phyloP scores from a whole-genome alignment of 2,113 vertebrate species.

The Ariopsis seemanni region DNA sequence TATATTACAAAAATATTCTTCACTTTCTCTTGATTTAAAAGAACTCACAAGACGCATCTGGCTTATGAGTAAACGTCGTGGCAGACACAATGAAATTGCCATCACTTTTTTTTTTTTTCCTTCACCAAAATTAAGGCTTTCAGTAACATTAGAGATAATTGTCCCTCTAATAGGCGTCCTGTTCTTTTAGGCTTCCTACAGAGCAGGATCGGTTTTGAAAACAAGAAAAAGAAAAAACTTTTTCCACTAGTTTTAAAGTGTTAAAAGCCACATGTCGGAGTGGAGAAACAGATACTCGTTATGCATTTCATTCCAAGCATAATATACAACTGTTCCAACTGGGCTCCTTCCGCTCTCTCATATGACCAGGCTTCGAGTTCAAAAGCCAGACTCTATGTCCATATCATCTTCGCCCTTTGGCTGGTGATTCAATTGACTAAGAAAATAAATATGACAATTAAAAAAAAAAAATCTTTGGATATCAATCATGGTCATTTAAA shows the following conservation, averaged over 20 bases:
- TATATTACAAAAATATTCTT: conserved; percentile 57
- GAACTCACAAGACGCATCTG: conserved; percentile 28
- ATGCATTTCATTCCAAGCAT: conserved; percentile 11
- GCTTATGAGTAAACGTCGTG: neutral
- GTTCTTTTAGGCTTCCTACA: conserved; percentile 29
- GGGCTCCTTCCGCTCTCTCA: neutral
- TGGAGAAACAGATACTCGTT: conserved; percentile 24
- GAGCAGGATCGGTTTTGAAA: conserved; percentile 29
- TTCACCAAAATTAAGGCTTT: conserved; percentile 52
- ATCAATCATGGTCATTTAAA: conserved; percentile 37
- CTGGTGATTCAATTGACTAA: conserved; percentile 53
- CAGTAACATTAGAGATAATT: conserved; percentile 39
- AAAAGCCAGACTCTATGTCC: conserved; percentile 3
- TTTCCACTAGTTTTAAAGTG: conserved; percentile 2
- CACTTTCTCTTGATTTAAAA: conserved; percentile 50
- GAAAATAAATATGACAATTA: conserved; percentile 46
- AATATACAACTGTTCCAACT: conserved; percentile 1
- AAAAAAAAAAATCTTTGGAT: conserved; percentile 51
- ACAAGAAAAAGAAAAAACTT: conserved; percentile 26
- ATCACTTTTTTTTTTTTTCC: conserved; percentile 2
- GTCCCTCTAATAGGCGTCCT: conserved; percentile 26
- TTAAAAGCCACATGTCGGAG: conserved; percentile 31
- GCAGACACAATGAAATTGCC: conserved; percentile 4
- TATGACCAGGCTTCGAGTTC: neutral
- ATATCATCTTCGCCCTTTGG: conserved; percentile 45